These are phyloP conservation scores for Carlito syrichta DNA, from an alignment of 2,113 vertebrate genomes.

Conservation along the genomic window DNA sequence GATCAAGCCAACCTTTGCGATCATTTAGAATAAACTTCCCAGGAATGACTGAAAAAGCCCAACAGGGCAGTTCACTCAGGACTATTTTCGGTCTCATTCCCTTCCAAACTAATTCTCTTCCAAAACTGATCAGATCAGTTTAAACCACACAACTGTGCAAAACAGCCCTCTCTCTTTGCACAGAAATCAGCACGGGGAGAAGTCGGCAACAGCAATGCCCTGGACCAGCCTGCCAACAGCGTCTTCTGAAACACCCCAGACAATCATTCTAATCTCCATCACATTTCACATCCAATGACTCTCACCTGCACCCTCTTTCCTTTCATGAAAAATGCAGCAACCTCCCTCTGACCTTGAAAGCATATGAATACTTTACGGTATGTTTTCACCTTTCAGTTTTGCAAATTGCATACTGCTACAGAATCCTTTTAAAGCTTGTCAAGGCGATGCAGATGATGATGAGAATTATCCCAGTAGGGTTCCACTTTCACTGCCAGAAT, in stretches of 20 bases:
- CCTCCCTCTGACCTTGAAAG: constrained; percentile 20
- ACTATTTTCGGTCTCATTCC: not conserved
- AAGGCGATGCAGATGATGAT: not conserved
- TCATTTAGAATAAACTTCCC: not conserved
- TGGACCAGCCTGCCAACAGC: not conserved
- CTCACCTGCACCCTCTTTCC: not conserved
- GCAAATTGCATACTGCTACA: constrained; percentile 51
- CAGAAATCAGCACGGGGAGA: not conserved
- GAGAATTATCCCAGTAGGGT: constrained; percentile 15
- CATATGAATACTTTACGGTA: not conserved
- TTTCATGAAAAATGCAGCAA: constrained; percentile 17
- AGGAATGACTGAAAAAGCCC: not conserved
- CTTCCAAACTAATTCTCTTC: not conserved
- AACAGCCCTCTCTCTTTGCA: not conserved
- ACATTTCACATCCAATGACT: not conserved
- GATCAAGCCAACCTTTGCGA: not conserved
- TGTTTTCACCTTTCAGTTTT: constrained; percentile 26
- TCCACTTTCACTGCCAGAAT: not conserved
- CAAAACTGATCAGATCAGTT: not conserved
- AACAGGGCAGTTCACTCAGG: not conserved
- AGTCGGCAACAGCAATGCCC: not conserved
- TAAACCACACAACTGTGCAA: not conserved
- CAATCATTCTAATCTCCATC: not conserved
- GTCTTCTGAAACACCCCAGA: not conserved
- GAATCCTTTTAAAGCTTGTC: not conserved